A percentile compares a stretch with the other conserved stretches of the same genome.
phyloP scores from a whole-genome alignment of 92 coral and sea anemone genomes.

The Paragorgia papillata region DNA sequence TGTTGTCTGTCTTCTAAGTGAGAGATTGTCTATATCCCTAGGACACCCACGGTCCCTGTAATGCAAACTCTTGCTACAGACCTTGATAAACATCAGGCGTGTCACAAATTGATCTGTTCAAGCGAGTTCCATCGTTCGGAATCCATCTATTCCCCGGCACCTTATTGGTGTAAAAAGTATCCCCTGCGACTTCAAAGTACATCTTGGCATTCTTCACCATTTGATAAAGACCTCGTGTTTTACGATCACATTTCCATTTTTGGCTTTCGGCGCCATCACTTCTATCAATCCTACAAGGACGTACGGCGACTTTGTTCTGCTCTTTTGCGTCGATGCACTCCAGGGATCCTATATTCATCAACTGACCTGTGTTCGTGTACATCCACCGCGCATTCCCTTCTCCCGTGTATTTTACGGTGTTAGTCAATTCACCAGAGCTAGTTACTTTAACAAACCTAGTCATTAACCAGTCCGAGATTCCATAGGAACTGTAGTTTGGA shows the following conservation, averaged over 20 bases:
- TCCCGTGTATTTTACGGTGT: constrained; percentile 10
- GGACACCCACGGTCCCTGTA: too few species aligned
- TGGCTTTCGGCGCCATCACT: constrained; percentile 3
- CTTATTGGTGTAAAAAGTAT: background rate
- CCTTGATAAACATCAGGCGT: constrained; percentile 18
- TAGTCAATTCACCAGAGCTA: background rate
- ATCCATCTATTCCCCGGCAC: background rate
- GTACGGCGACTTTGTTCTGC: background rate
- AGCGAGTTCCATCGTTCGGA: background rate
- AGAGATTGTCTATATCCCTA: too few species aligned
- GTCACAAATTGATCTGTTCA: constrained; percentile 17
- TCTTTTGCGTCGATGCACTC: constrained; percentile 20
- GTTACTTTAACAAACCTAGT: background rate
- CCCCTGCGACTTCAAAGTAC: background rate
- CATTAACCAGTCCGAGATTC: background rate
- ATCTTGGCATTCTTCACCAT: background rate
- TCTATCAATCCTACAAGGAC: background rate
- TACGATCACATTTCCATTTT: constrained; percentile 12
- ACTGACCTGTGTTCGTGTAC: background rate
- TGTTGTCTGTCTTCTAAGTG: too few species aligned
- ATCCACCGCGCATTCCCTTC: constrained; percentile 12
- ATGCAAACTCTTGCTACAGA: too few species aligned
- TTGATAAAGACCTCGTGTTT: background rate
- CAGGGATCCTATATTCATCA: constrained; percentile 29
- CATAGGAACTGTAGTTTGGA: constrained; percentile 26